phyloP scores from a whole-genome alignment of 2,888 invertebrate species.

The Protonemura montana region DNA sequence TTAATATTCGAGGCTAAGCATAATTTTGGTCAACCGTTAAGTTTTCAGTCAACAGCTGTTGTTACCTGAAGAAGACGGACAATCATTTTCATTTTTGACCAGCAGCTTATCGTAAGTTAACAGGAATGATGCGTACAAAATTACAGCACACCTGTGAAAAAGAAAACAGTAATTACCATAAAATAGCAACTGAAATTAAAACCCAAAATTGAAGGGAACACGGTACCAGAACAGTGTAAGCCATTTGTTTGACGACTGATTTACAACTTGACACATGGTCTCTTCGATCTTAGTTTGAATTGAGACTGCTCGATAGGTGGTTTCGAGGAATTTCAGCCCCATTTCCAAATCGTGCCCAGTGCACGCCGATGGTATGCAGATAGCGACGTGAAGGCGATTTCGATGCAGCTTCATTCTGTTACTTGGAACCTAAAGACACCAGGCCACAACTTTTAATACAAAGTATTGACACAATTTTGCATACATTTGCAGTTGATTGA shows the following conservation, averaged over 20 bases:
- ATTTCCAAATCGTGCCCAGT: not conserved
- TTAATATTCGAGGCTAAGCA: no score
- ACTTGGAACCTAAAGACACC: not conserved
- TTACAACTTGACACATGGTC: conserved; percentile 15
- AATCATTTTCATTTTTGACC: not conserved
- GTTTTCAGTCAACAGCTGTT: no score
- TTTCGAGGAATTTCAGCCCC: not conserved
- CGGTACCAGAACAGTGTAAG: not conserved
- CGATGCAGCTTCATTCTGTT: conserved; percentile 14
- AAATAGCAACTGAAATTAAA: no score
- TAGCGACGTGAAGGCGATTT: not conserved
- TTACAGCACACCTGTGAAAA: not conserved
- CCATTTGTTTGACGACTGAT: not conserved
- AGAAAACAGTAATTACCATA: not conserved
- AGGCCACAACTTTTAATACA: no score
- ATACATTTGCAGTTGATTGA: no score
- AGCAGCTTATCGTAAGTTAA: not conserved
- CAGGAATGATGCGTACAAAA: not conserved
- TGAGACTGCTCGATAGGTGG: not conserved
- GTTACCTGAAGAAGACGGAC: not conserved
- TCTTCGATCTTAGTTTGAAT: not conserved
- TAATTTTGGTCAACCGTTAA: no score
- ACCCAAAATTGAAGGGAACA: not conserved
- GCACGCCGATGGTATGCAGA: conserved; percentile 25
- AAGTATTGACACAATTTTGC: no score